Base-by-base conservation (phyloP, 2,113 vertebrate genomes). In the Actinemys pallida region DNA sequence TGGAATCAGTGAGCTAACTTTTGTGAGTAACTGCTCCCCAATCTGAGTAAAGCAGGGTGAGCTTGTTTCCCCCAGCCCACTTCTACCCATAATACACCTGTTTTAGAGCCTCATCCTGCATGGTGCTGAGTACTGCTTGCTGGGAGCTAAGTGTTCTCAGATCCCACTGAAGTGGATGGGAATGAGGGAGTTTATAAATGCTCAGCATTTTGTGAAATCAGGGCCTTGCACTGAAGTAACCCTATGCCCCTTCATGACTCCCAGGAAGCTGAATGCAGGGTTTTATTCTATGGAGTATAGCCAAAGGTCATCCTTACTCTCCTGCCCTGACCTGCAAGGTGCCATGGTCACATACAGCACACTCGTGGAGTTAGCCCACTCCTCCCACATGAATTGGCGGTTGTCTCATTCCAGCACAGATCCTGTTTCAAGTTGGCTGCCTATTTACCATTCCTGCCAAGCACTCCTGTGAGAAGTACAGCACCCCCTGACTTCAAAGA, bases 401-500 rank as follows among this genome's bases (percentile, higher is more conserved):
- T 82, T 94, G 93, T 57, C 6, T 35, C 80, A 52, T 69, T 62
- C 50, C 47, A 29, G 81, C 53, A 0, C 87, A 9, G 76, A 1
- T 47, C 24, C 20, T 29, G 81, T 91, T 90, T 8, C 88, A 53
- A 86, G 53, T 57, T 93, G 17, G 45, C 2, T 89, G 84, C 84
- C 69, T 94, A 86, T 87, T 95, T 65, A 27, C 57, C 2, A 7
- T 83, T 96, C 85, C 96, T 50, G 87, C 62, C 47, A 54, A 53
- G 81, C 88, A 52, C 4, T 4, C 42, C 82, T 86, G 19, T 89
- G 50, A 93, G 62, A 91, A 94, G 94, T 89, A 29, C 84, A 94
- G 92, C 94, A 93, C 82, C 90, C 39, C 8, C 86, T 89, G 93
- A 42, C 94, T 86, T 19, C 94, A 86, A 85, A 90, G 92, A 86